Evolutionary conservation across 2,888 invertebrate species (phyloP).

Genomic region (Brenthis daphne): DNA sequence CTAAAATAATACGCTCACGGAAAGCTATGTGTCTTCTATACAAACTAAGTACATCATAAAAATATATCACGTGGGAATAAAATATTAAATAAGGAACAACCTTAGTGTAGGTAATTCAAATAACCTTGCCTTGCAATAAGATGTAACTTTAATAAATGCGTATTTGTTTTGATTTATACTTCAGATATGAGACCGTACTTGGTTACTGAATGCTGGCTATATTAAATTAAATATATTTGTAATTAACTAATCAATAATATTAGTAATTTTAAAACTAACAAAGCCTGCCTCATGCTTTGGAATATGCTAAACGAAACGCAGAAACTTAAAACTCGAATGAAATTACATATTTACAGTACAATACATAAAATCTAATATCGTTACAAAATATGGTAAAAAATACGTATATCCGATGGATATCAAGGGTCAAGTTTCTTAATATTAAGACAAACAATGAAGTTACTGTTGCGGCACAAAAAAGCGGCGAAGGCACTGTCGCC

Average conservation of each 20-base stretch:
- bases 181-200: not conserved
- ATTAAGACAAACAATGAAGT: slow-evolving; percentile 24
- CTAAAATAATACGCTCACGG: no score
- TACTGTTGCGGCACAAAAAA: slow-evolving; percentile 22
- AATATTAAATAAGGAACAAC: no score
- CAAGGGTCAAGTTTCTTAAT: slow-evolving; percentile 16
- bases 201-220: not conserved
- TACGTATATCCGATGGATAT: slow-evolving; percentile 8
- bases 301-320: no score
- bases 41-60: no score
- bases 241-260: no score
- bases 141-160: slow-evolving; percentile 16
- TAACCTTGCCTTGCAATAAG: slow-evolving; percentile 29
- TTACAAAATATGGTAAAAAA: slow-evolving; percentile 3
- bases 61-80: no score
- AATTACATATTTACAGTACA: no score
- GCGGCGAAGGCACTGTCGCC: not conserved
- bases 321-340: no score
- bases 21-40: no score
- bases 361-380: not conserved
- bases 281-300: no score
- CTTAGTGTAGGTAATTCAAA: slow-evolving; percentile 18
- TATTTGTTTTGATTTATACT: slow-evolving; percentile 7
- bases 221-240: no score
- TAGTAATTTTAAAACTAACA: no score